Evolutionary conservation across 2,888 invertebrate genomes (phyloP).

Genomic region (Lasioglossum figueresi): DNA sequence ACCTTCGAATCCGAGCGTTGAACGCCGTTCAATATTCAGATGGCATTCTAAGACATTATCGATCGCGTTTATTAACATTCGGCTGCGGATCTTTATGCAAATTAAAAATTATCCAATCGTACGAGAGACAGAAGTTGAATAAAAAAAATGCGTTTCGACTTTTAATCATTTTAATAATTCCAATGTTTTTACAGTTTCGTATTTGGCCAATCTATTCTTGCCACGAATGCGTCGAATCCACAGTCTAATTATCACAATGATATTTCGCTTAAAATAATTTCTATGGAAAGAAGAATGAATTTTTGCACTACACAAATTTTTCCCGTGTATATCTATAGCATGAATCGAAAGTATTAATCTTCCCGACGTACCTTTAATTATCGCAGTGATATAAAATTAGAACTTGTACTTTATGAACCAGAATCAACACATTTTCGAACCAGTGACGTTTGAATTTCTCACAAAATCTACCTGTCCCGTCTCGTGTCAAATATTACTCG

Average conservation of each 20-base stretch:
- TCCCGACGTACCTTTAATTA: neutral
- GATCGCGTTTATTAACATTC: neutral
- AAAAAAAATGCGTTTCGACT: neutral
- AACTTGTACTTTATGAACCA: neutral
- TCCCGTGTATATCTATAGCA: neutral
- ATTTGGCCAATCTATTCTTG: neutral
- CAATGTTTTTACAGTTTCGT: neutral
- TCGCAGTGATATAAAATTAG: neutral
- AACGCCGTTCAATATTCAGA: neutral
- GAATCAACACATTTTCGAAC: neutral
- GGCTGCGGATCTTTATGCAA: neutral
- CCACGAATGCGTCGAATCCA: too few relatives aligned
- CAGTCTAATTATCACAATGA: neutral
- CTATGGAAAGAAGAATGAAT: neutral
- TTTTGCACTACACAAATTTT: neutral
- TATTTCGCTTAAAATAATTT: neutral
- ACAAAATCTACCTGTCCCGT: neutral
- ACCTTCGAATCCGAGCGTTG: neutral
- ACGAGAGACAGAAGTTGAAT: neutral
- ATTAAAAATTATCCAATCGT: neutral
- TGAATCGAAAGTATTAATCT: neutral
- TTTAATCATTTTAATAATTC: neutral
- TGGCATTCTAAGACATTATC: neutral
- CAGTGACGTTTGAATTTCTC: neutral
- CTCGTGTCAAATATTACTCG: neutral